Base-by-base conservation (phyloP, 2,797 vertebrate species). In the Morelia viridis region DNA sequence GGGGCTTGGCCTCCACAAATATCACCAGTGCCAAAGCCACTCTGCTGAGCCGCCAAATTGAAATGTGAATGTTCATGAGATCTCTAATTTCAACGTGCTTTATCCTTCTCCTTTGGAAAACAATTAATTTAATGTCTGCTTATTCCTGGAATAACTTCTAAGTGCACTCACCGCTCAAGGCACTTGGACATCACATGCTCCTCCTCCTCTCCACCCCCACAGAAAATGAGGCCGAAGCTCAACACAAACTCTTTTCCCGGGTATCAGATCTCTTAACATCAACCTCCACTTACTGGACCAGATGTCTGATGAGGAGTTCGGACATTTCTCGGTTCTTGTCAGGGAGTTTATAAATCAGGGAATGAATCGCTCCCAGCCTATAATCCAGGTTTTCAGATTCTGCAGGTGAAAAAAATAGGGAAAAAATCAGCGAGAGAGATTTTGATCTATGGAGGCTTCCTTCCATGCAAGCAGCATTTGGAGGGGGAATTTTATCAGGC, bases 361-460 rank as follows among this genome's bases (percentile, higher is more conserved):
- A 98, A 61, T 99, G 99, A 96, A 99, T 99, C 94, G 99, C 98
- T 96, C 98, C 98, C 88, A 99, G 97, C 87, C 99, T 98, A 94
- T 98, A 98, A 97, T 99, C 99, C 95, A 98, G 97, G 96, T 98
- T 99, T 92, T 99, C 99, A 0, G 99, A 99, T 95, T 99, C 99
- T 99, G 95, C 80, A 5, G 53, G 50, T 1, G 28, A 3, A 1
- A 11, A 8, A 57, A 24, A 11, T 0, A 10, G 7, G 10, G 8
- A 24, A 9, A 17, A 92, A 85, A 94, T 92, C 2, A 89, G 95
- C 8, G 96, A 90, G 71, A 85, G 9, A 91, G 28, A 92, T 68
- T 94, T 95, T 53, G 90, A 84, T 6, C n/a, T 19, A 87, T 3
- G 85, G 11, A 22, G 80, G 60, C 19, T 56, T 17, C 5, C 5